A percentile compares a stretch with the other conserved stretches of the same genome.
These are phyloP conservation scores for Drosophila parthenogenetica DNA, from an alignment of 2,888 invertebrate genomes.

Conservation along the genomic window DNA sequence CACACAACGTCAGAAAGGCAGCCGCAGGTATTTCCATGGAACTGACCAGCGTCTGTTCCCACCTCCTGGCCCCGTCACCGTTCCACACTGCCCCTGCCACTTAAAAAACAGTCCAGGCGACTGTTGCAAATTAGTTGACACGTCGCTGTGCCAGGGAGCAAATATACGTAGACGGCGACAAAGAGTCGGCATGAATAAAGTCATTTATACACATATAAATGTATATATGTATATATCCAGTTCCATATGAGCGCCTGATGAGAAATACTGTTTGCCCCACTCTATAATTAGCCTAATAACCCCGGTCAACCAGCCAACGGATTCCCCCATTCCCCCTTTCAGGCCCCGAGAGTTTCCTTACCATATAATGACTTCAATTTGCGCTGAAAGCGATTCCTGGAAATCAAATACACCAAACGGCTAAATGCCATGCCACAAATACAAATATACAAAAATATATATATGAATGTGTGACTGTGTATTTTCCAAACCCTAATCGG, in stretches of 20 bases:
- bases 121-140: slow-evolving; percentile 85
- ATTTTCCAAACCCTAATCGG: slow-evolving; percentile 8
- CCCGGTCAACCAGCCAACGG: slow-evolving; percentile 46
- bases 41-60: slow-evolving; percentile 45
- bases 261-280: slow-evolving; percentile 56
- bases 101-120: slow-evolving; percentile 38
- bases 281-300: slow-evolving; percentile 82
- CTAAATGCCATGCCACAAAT: slow-evolving; percentile 71
- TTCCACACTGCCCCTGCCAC: background rate
- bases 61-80: too few species aligned
- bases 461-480: too few species aligned
- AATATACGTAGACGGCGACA: slow-evolving; percentile 63
- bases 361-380: slow-evolving; percentile 80
- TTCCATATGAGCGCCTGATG: slow-evolving; percentile 61
- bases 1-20: slow-evolving; percentile 42
- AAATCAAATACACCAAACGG: slow-evolving; percentile 80
- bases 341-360: slow-evolving; percentile 13
- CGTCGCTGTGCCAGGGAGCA: slow-evolving; percentile 53
- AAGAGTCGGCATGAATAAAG: slow-evolving; percentile 81
- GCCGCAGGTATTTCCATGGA: slow-evolving; percentile 76
- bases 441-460: too few species aligned
- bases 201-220: slow-evolving; percentile 49
- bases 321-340: slow-evolving; percentile 9
- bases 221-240: slow-evolving; percentile 12
- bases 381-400: slow-evolving; percentile 81